A percentile compares a stretch with the other conserved stretches of the same genome.
These are phyloP conservation scores for Heterotilapia buettikoferi DNA, from an alignment of 2,113 vertebrate genomes.

Conservation along the genomic window DNA sequence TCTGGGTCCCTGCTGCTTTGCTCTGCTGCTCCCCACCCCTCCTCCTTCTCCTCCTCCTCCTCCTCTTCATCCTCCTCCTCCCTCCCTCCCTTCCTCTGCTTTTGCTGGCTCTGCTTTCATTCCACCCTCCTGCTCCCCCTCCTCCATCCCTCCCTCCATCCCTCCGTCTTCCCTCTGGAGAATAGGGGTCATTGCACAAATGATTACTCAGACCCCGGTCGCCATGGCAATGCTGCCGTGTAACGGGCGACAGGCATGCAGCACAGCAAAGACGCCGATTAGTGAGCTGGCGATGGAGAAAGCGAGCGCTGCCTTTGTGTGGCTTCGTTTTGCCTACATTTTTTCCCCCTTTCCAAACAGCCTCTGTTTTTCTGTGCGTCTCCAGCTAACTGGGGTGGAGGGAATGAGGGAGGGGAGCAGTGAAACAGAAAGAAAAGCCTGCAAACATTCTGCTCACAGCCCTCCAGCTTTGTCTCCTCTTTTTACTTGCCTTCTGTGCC, in stretches of 20 bases:
- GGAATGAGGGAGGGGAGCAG: slow-evolving; percentile 32
- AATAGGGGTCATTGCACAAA: slow-evolving; percentile 97
- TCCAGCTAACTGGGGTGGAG: slow-evolving; percentile 51
- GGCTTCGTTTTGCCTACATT: slow-evolving; percentile 52
- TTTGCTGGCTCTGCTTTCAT: slow-evolving; percentile 48
- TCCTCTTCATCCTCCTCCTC: neutral
- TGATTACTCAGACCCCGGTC: slow-evolving; percentile 95
- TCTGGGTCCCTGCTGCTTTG: slow-evolving; percentile 62
- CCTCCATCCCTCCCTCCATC: slow-evolving; percentile 23
- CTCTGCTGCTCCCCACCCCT: slow-evolving; percentile 37
- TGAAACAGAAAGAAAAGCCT: slow-evolving; percentile 28
- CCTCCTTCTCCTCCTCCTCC: slow-evolving; percentile 4
- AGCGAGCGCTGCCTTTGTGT: slow-evolving; percentile 75
- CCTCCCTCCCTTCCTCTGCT: slow-evolving; percentile 24
- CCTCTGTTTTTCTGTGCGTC: slow-evolving; percentile 50
- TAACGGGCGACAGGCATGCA: slow-evolving; percentile 86
- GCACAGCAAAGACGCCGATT: slow-evolving; percentile 86
- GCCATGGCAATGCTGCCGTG: slow-evolving; percentile 86
- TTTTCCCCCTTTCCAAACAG: slow-evolving; percentile 16
- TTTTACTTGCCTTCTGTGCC: slow-evolving; percentile 31
- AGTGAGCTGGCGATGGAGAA: slow-evolving; percentile 78
- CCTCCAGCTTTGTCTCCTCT: slow-evolving; percentile 61
- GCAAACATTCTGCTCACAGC: slow-evolving; percentile 59
- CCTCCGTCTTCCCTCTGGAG: slow-evolving; percentile 77
- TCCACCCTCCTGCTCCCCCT: slow-evolving; percentile 21